phyloP scores from a whole-genome alignment of 2,113 vertebrate species.

The Pterocles orientalis region DNA sequence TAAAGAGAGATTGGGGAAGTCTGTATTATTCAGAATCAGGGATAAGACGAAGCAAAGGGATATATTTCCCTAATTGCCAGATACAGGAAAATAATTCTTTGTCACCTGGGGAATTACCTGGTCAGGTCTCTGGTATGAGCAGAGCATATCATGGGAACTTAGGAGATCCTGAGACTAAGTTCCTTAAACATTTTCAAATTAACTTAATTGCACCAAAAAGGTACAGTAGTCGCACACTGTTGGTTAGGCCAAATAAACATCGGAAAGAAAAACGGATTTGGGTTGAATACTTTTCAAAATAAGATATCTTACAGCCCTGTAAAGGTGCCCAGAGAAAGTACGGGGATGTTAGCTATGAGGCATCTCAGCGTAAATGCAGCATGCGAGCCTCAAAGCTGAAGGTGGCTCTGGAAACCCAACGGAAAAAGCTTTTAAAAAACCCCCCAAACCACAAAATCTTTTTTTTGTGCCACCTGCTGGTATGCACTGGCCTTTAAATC shows the following conservation, averaged over 20 bases:
- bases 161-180: not conserved
- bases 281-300: not conserved
- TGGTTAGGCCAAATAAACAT: not conserved
- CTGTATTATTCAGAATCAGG: not conserved
- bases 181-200: not conserved
- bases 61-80: not conserved
- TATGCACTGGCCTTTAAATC: not conserved
- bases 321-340: not conserved
- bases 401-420: not conserved
- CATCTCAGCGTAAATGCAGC: rapidly evolving
- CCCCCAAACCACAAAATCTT: not conserved
- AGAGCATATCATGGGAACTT: not conserved
- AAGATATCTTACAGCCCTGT: not conserved
- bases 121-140: not conserved
- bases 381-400: not conserved
- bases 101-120: not conserved
- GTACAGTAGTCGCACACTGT: rapidly evolving
- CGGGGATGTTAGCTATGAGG: not conserved
- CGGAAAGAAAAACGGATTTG: not conserved
- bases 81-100: not conserved
- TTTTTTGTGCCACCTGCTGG: not conserved
- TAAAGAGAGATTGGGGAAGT: not conserved
- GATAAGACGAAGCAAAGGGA: not conserved
- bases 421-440: not conserved
- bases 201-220: not conserved